A percentile compares a stretch with the other conserved stretches of the same genome.
Conservation (phyloP, 2,888 invertebrate genomes). For the Pelosia muscerda region DNA sequence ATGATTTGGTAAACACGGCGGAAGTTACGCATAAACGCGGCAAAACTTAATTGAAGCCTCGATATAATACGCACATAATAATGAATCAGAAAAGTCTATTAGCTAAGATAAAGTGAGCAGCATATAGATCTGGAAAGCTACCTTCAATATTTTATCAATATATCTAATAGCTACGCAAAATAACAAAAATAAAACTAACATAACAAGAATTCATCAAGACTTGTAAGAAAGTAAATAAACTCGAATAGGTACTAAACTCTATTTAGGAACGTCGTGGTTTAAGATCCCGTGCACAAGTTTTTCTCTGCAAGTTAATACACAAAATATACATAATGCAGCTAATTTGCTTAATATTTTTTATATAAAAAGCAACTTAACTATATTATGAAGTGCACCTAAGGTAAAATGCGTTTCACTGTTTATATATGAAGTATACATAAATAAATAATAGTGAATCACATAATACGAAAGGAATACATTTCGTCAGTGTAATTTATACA, state of each 20-base stretch:
- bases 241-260: conserved; percentile 24
- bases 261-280: conserved; percentile 34
- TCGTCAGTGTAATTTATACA: conserved; percentile 26
- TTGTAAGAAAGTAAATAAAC: conserved; percentile 21
- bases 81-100: conserved; percentile 4
- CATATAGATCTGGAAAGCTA: conserved; percentile 34
- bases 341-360: background rate
- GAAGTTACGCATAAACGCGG: background rate
- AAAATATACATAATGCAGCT: background rate
- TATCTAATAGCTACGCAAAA: conserved; percentile 29
- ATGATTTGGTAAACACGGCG: background rate
- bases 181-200: conserved; percentile 23
- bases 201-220: conserved; percentile 30
- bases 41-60: background rate
- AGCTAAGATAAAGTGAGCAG: conserved; percentile 19
- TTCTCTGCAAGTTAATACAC: conserved; percentile 7
- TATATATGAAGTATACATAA: background rate
- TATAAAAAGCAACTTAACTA: conserved; percentile 2
- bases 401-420: conserved; percentile 24
- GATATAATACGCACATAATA: background rate
- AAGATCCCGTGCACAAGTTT: conserved; percentile 12
- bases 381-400: conserved; percentile 3
- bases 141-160: conserved; percentile 25
- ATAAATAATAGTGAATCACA: conserved; percentile 25
- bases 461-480: conserved; percentile 6